Evolutionary conservation across 2,113 vertebrate species (phyloP), one percentile per base, ranked within the genome.

Genomic region (Formicarius rufipectus): DNA sequence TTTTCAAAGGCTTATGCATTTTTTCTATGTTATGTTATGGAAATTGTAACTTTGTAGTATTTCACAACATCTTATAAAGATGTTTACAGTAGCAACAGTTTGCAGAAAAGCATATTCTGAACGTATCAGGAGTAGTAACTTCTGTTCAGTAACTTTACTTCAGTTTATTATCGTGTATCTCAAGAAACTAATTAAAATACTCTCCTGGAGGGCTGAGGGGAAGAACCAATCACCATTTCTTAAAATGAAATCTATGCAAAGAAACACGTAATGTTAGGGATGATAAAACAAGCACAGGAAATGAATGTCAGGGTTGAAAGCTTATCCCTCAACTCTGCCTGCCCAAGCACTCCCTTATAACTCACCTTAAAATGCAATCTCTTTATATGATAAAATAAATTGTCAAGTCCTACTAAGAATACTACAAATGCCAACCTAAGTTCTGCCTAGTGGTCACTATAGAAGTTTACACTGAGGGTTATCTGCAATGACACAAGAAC

Each of bases 221-320:
- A 95, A 96, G 78, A 96, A 84, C 69, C 64, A 89, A 95, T 93
- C 89, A 64, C 62, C 62, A 24, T 58, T 96, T 63, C 73, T 92
- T 85, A 89, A 87, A 96, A 96, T 78, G 42, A 96, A 79, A 63
- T 84, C 84, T 82, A 47, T 71, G 90, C 72, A 95, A 93, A 91
- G 64, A 91, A 93, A 83, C 2, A 92, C 49, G 78, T 71, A 90
- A 94, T 30, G 82, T 90, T 88, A 86, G 72, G 39, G 71, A 94
- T 91, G 95, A 95, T 90, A 95, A 95, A 95, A 94, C 84, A 95
- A 88, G 90, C 35, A 92, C 90, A 94, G 95, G 93, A 97, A 97
- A 96, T 88, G 87, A 96, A 95, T 83, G 85, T 23, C 60, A 81
- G 64, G 71, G 59, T 55, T 93, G 79, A 93, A 86, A 92, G 82